Conservation (phyloP, 2,113 vertebrate species). For the Vimba vimba region DNA sequence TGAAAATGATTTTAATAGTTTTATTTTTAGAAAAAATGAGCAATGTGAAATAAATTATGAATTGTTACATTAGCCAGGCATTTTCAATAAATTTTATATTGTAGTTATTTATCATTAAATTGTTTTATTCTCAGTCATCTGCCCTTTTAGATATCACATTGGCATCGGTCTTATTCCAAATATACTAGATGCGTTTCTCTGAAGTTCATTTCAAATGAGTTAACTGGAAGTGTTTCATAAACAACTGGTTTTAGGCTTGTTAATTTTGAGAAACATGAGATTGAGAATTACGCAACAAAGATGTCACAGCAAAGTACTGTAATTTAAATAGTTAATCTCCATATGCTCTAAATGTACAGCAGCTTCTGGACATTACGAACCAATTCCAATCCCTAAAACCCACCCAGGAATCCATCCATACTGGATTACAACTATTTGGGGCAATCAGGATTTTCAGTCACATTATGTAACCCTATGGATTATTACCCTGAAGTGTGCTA, state of each 20-base stretch:
- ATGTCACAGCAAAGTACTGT: background rate
- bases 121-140: too few species aligned
- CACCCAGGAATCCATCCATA: conserved; percentile 11
- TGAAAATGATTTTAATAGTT: too few species aligned
- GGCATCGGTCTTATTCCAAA: background rate
- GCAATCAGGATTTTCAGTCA: conserved; percentile 38
- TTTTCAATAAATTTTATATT: too few species aligned
- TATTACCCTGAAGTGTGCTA: conserved; percentile 20
- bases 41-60: too few species aligned
- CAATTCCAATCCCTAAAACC: background rate
- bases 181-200: background rate
- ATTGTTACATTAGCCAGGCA: too few species aligned
- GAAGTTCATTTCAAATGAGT: background rate
- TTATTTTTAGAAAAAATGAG: too few species aligned
- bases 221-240: background rate
- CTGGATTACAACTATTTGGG: conserved; percentile 42
- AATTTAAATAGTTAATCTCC: conserved; percentile 5
- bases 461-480: conserved; percentile 38
- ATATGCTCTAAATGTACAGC: conserved; percentile 3
- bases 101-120: too few species aligned
- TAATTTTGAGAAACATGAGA: background rate
- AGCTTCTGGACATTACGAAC: background rate
- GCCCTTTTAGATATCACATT: background rate
- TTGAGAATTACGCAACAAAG: background rate
- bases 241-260: background rate